These are phyloP conservation scores for Spea multiplicata DNA, from an alignment of 2,113 vertebrate genomes.

Conservation along the genomic window DNA sequence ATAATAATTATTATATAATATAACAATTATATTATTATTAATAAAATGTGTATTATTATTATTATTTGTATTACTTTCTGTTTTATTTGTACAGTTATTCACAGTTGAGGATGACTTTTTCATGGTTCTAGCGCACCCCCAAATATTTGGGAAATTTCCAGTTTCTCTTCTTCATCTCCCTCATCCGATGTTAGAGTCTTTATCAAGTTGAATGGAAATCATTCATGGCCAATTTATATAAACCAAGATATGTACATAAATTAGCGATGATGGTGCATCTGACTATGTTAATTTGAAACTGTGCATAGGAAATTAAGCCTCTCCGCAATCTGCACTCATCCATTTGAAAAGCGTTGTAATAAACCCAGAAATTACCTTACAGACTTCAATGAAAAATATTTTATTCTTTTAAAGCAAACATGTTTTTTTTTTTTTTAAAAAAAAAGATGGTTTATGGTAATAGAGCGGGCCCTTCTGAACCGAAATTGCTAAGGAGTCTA, in stretches of 20 bases:
- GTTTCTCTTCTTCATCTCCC: conserved; percentile 5
- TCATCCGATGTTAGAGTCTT: conserved; percentile 19
- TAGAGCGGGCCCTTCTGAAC: too few species aligned
- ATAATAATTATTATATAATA: too few species aligned
- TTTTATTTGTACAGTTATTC: too few species aligned
- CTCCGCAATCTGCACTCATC: neutral
- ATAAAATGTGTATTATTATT: neutral
- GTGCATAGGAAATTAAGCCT: conserved; percentile 1
- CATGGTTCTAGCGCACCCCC: too few species aligned
- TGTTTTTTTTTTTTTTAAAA: too few species aligned
- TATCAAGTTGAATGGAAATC: conserved; percentile 35
- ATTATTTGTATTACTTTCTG: neutral
- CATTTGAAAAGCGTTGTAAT: conserved; percentile 15
- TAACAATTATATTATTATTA: neutral
- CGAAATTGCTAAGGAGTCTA: too few species aligned
- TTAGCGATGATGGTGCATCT: neutral
- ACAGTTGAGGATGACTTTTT: too few species aligned
- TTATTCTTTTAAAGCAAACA: too few species aligned
- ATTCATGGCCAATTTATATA: conserved; percentile 41
- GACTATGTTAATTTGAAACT: conserved; percentile 8
- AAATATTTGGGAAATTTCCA: too few species aligned
- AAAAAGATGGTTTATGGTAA: too few species aligned
- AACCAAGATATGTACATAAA: conserved; percentile 32
- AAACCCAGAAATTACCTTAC: conserved; percentile 9
- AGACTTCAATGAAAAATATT: too few species aligned